Evolutionary conservation across 2,888 invertebrate genomes (phyloP).

Genomic region (Drosophila neonasuta): DNA sequence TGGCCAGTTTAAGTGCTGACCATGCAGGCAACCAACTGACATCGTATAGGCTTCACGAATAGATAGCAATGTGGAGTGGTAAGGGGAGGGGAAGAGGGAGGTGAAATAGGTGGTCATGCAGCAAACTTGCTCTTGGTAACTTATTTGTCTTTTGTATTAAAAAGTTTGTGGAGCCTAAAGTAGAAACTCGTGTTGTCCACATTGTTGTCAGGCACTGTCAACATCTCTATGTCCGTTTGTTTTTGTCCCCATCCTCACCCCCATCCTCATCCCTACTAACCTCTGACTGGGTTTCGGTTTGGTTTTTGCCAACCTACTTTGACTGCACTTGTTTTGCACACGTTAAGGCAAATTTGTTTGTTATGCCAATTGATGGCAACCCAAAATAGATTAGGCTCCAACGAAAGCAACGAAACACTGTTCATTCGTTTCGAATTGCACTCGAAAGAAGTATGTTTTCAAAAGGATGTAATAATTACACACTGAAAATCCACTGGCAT

Average conservation of each 20-base stretch:
- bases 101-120: conserved; percentile 28
- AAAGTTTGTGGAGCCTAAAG: conserved; percentile 70
- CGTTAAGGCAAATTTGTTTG: conserved; percentile 53
- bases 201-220: conserved; percentile 59
- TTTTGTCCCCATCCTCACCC: conserved; percentile 1
- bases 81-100: not conserved
- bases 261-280: not conserved
- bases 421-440: conserved; percentile 5
- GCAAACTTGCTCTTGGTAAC: conserved; percentile 49
- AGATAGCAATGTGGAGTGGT: not conserved
- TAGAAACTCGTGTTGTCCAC: conserved; percentile 70
- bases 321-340: conserved; percentile 48
- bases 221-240: conserved; percentile 41
- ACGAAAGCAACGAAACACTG: not conserved
- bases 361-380: conserved; percentile 48
- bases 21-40: conserved; percentile 29
- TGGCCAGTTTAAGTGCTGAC: conserved; percentile 46
- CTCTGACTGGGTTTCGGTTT: not conserved
- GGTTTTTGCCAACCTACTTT: conserved; percentile 25
- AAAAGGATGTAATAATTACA: conserved; percentile 15
- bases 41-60: conserved; percentile 1
- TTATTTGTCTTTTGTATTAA: conserved; percentile 64
- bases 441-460: conserved; percentile 2
- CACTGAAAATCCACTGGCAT: conserved; percentile 8
- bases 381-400: conserved; percentile 29